Evolutionary conservation across 1,140 invertebrate genomes (phyloP).

Genomic region (Drosophila chauvacae): DNA sequence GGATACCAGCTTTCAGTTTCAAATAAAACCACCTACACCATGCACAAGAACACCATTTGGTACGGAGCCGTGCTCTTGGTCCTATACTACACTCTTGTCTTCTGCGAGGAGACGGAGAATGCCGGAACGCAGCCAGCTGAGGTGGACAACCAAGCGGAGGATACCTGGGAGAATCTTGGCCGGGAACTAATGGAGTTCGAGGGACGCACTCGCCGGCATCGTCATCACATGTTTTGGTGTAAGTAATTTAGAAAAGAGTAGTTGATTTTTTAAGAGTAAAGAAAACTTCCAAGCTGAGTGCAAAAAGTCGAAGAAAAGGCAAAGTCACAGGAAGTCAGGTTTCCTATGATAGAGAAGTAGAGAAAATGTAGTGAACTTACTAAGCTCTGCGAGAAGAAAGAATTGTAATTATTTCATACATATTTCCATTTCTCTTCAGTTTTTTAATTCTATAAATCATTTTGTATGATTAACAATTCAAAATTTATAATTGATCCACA

Average conservation of each 20-base stretch:
- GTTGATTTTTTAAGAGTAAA: background rate
- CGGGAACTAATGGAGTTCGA: constrained; percentile 65
- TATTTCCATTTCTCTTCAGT: background rate
- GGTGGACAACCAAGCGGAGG: constrained; percentile 41
- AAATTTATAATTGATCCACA: background rate
- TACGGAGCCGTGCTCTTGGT: constrained; percentile 65
- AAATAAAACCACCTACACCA: constrained; percentile 20
- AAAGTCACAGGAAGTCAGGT: too few relatives aligned
- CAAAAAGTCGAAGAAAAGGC: too few relatives aligned
- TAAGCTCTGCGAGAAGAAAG: too few relatives aligned
- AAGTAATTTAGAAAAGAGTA: constrained; percentile 22
- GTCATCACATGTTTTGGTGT: constrained; percentile 71
- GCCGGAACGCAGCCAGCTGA: constrained; percentile 24
- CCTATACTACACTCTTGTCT: constrained; percentile 67
- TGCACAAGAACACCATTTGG: constrained; percentile 72
- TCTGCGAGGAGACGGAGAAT: constrained; percentile 64
- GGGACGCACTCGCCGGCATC: constrained; percentile 75
- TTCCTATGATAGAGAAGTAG: too few relatives aligned
- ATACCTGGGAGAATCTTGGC: constrained; percentile 42
- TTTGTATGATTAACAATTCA: background rate
- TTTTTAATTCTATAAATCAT: background rate
- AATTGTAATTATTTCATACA: background rate
- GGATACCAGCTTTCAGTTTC: constrained; percentile 39
- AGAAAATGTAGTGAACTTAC: too few relatives aligned
- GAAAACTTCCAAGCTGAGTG: background rate